Conservation (phyloP, 2,113 vertebrate genomes). For the Poeciliopsis retropinna region DNA sequence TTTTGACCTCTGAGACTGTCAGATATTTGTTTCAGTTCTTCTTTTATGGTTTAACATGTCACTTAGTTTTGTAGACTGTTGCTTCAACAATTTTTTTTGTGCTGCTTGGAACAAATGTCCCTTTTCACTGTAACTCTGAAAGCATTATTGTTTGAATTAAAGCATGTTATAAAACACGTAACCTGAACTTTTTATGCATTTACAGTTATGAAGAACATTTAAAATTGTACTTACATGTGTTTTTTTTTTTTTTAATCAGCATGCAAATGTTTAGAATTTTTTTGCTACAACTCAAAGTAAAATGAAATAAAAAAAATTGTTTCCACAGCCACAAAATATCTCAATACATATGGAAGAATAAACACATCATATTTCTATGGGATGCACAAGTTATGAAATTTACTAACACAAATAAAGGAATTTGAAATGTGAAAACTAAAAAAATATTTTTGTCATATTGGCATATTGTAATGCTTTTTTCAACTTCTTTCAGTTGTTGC, state of each 20-base stretch:
- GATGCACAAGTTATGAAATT: too few species aligned
- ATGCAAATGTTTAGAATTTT: too few species aligned
- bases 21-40: neutral
- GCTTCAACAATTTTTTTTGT: neutral
- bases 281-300: neutral
- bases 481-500: too few species aligned
- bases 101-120: neutral
- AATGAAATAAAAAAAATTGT: neutral
- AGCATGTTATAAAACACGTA: neutral
- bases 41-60: too few species aligned
- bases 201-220: neutral
- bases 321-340: too few species aligned
- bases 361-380: neutral
- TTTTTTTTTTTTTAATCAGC: neutral
- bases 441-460: too few species aligned
- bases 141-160: neutral
- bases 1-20: neutral
- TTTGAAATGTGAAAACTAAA: too few species aligned
- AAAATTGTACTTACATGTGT: neutral
- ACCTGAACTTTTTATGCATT: neutral
- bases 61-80: neutral
- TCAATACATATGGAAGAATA: too few species aligned
- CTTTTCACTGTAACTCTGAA: too few species aligned
- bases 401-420: too few species aligned
- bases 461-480: too few species aligned